phyloP scores from a whole-genome alignment of 92 coral and sea anemone genomes.

The Galaxea fascicularis region DNA sequence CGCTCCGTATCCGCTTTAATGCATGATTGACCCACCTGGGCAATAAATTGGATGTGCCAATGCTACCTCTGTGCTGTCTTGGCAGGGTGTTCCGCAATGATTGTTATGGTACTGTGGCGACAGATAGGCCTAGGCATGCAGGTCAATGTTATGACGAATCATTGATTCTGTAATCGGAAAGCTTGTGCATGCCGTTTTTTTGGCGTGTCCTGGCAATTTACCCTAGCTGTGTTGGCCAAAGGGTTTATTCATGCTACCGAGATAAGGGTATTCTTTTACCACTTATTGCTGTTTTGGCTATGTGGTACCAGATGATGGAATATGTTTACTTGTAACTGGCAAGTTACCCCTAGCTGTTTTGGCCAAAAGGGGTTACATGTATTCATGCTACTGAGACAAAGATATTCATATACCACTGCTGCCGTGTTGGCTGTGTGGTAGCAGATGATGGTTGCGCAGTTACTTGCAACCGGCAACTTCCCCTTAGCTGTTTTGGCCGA shows the following conservation, averaged over 20 bases:
- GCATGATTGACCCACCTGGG: neutral
- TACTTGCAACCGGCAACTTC: too few relatives aligned
- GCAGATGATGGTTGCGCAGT: constrained; percentile 8
- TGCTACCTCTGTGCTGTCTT: neutral
- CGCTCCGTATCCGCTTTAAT: constrained; percentile 8
- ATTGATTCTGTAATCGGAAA: neutral
- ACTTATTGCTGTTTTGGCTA: neutral
- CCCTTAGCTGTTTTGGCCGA: neutral
- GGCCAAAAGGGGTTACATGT: too few relatives aligned
- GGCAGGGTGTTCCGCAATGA: neutral
- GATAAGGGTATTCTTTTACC: neutral
- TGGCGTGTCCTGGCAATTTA: neutral
- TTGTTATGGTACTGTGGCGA: too few relatives aligned
- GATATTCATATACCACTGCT: too few relatives aligned
- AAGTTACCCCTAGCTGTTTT: too few relatives aligned
- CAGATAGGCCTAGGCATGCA: too few relatives aligned
- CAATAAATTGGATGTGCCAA: neutral
- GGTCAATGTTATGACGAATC: too few relatives aligned
- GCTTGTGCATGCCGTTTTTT: too few relatives aligned
- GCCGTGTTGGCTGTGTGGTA: neutral
- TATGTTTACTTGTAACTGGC: too few relatives aligned
- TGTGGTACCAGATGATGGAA: too few relatives aligned
- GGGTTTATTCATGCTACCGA: too few relatives aligned
- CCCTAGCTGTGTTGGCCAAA: neutral
- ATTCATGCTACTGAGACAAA: too few relatives aligned